A percentile compares a stretch with the other conserved stretches of the same genome.
These are phyloP conservation scores for Andrena bucephala DNA, from an alignment of 2,888 invertebrate genomes.

Conservation along the genomic window DNA sequence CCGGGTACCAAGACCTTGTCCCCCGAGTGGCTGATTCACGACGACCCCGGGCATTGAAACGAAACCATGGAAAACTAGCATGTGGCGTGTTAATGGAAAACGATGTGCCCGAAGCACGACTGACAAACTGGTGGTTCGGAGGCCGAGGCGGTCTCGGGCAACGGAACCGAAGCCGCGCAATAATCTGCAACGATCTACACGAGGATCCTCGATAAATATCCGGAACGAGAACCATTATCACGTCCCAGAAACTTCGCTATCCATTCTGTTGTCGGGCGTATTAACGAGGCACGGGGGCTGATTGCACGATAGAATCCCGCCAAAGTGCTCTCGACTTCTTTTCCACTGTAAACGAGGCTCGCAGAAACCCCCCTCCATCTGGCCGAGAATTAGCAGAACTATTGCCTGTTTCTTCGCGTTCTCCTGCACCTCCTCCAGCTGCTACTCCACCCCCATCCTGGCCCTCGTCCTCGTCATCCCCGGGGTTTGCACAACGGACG, in stretches of 20 bases:
- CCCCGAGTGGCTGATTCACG: no score
- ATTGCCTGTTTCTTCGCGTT: slow-evolving; percentile 43
- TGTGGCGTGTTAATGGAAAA: not conserved
- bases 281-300: slow-evolving; percentile 60
- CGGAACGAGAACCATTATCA: slow-evolving; percentile 59
- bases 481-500: slow-evolving; percentile 51
- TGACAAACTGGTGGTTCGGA: slow-evolving; percentile 2
- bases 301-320: slow-evolving; percentile 44
- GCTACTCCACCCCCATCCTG: slow-evolving; percentile 20
- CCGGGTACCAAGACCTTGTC: no score
- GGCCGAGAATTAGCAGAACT: slow-evolving; percentile 63
- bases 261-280: slow-evolving; percentile 47
- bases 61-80: no score
- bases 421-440: slow-evolving; percentile 15
- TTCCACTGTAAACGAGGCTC: slow-evolving; percentile 57
- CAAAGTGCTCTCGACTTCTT: slow-evolving; percentile 63
- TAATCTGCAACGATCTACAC: slow-evolving; percentile 47
- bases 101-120: not conserved
- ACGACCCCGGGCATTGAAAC: no score
- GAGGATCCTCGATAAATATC: slow-evolving; percentile 57
- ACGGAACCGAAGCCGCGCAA: slow-evolving; percentile 19
- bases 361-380: slow-evolving; percentile 14
- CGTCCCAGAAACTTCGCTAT: slow-evolving; percentile 56
- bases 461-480: slow-evolving; percentile 21
- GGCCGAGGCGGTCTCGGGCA: not conserved